Evolutionary conservation across 2,888 invertebrate genomes (phyloP), one percentile per base, ranked within the genome.

Genomic region (Acanthosepion esculentum): DNA sequence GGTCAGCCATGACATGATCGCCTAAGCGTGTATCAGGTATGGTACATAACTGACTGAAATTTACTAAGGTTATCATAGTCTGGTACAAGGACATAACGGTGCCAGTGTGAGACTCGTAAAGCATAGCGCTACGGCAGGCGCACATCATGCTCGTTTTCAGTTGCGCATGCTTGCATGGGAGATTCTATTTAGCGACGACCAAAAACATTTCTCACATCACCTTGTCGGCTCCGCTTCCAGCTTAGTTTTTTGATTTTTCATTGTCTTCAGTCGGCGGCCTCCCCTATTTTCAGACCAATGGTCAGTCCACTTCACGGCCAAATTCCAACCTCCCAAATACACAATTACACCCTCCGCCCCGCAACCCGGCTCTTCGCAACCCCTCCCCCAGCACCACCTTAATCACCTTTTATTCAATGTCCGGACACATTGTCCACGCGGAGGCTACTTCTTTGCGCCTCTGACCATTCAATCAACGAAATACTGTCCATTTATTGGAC

Each of bases 401-500:
- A 78, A 78, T 78, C 78, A 78, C 78, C 15, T 78, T 78, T 78
- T n/a, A 78, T 78, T 78, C 78, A 78, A 78, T 78, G 78, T 78
- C 78, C 78, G 78, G 78, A n/a, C 78, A 78, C n/a, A 78, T 33
- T 78, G 78, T 78, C 78, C 78, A 12, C 33, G n/a, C 33, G 12
- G 78, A n/a, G 78, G 78, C 23, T 15, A 78, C n/a, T 78, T 78
- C n/a, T 23, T 78, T n/a, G n/a, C n/a, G 10, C 18, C 78, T 15
- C 33, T 78, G 78, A 78, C 78, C 78, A 78, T 33, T n/a, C 78
- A 78, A 78, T 78, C n/a, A 78, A 78, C n/a, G 78, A 78, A n/a
- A n/a, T 33, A 78, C 78, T 78, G 78, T 78, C 78, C 78, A 78
- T 78, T 78, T 78, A 8, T 33, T 33, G 78, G 78, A 78, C 78